Conservation (phyloP, 2,113 vertebrate species). For the Clarias gariepinus region DNA sequence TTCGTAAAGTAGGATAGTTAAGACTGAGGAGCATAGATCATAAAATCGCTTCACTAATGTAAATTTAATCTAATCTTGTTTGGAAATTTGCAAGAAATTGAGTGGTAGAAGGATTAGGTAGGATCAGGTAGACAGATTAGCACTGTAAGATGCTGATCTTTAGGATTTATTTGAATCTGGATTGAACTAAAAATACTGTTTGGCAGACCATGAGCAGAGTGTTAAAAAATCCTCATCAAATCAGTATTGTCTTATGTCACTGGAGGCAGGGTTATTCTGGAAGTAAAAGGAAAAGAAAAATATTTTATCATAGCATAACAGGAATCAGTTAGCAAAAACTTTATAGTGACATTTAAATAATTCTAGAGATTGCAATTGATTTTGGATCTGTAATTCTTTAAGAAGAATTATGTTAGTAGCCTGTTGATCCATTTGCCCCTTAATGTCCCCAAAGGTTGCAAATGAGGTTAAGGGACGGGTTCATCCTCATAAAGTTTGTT, state of each 20-base stretch:
- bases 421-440: neutral
- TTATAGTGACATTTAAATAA: neutral
- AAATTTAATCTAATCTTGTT: neutral
- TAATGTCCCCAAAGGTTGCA: neutral
- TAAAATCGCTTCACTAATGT: neutral
- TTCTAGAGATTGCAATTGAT: neutral
- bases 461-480: neutral
- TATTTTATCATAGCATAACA: neutral
- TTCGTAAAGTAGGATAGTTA: neutral
- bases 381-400: no score
- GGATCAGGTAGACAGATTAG: neutral
- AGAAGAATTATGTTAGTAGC: neutral
- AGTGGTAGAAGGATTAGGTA: no score
- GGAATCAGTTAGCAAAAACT: neutral
- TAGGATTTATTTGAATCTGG: neutral
- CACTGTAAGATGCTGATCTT: neutral
- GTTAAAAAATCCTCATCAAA: neutral
- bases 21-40: neutral
- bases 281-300: neutral
- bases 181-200: neutral
- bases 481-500: neutral
- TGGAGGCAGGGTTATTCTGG: neutral
- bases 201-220: neutral
- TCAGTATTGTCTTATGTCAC: neutral
- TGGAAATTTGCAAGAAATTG: neutral